Conservation (phyloP, 2,113 vertebrate species). For the Stercorarius parasiticus region DNA sequence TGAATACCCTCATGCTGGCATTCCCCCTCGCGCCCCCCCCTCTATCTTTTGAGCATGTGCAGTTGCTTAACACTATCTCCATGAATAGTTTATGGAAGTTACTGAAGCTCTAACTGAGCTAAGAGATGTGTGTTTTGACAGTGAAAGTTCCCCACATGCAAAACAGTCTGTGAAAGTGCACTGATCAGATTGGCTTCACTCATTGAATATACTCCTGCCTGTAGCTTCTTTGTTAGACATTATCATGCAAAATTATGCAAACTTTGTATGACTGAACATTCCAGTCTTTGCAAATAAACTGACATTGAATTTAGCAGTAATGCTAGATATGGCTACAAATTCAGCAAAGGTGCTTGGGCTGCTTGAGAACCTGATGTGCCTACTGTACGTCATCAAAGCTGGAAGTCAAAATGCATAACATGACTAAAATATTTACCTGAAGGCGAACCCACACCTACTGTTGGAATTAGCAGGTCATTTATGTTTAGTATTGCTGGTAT, state of each 20-base stretch:
- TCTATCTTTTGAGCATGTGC: neutral
- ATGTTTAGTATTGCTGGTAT: neutral
- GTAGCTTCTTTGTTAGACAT: constrained; percentile 5
- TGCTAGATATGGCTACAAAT: neutral
- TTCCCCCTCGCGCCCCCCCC: neutral
- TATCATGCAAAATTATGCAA: constrained; percentile 31
- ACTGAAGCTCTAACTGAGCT: neutral
- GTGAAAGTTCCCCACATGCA: neutral
- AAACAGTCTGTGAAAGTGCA: neutral
- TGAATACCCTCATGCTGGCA: neutral
- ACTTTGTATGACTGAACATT: constrained; percentile 1
- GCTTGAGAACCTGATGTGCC: neutral
- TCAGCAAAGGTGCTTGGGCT: neutral
- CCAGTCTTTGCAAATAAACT: constrained; percentile 34
- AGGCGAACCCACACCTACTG: neutral
- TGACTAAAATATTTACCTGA: neutral
- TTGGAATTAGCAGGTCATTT: neutral
- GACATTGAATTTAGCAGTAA: constrained; percentile 25
- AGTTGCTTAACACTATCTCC: neutral
- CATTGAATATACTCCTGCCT: neutral
- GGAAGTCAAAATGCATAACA: neutral
- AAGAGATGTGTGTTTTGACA: constrained; percentile 23
- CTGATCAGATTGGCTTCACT: constrained; percentile 44
- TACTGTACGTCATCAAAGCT: neutral
- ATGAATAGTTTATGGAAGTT: constrained; percentile 4